phyloP scores from a whole-genome alignment of 2,888 invertebrate species.

The Tinea semifulvella region DNA sequence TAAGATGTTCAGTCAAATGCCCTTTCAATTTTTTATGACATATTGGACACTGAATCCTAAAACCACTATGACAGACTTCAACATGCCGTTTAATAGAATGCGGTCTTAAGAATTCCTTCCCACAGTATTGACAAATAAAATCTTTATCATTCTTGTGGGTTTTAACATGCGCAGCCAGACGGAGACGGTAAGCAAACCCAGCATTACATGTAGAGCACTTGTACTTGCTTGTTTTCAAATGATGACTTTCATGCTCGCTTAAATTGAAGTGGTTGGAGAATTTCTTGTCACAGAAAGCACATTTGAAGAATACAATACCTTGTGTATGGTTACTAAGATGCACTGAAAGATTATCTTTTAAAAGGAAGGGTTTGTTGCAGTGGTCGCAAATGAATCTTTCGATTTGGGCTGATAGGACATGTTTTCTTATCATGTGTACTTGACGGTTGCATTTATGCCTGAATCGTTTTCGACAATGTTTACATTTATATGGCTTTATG shows the following conservation, averaged over 20 bases:
- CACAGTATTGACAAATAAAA: conserved; percentile 82
- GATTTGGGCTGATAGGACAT: conserved; percentile 41
- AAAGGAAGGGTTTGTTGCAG: conserved; percentile 79
- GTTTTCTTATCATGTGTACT: conserved; percentile 69
- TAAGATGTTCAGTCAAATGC: conserved; percentile 83
- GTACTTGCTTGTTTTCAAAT: conserved; percentile 77
- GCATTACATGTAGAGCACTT: conserved; percentile 76
- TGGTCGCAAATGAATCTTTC: conserved; percentile 73
- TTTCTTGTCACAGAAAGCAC: conserved; percentile 67
- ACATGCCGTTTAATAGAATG: conserved; percentile 81
- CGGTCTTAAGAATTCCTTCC: conserved; percentile 77
- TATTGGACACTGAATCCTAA: conserved; percentile 80
- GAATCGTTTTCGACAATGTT: conserved; percentile 70
- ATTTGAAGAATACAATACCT: conserved; percentile 76
- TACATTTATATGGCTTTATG: conserved; percentile 70
- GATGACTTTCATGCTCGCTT: conserved; percentile 77
- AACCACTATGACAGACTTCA: conserved; percentile 78
- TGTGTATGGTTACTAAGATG: conserved; percentile 80
- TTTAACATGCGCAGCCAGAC: conserved; percentile 70
- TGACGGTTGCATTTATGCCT: conserved; percentile 71
- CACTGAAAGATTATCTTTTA: conserved; percentile 77
- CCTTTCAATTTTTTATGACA: conserved; percentile 85
- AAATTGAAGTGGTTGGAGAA: conserved; percentile 36
- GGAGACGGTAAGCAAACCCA: conserved; percentile 73
- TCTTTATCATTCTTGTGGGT: conserved; percentile 79